Evolutionary conservation across 1,140 invertebrate genomes (phyloP).

Genomic region (Linepithema humile): DNA sequence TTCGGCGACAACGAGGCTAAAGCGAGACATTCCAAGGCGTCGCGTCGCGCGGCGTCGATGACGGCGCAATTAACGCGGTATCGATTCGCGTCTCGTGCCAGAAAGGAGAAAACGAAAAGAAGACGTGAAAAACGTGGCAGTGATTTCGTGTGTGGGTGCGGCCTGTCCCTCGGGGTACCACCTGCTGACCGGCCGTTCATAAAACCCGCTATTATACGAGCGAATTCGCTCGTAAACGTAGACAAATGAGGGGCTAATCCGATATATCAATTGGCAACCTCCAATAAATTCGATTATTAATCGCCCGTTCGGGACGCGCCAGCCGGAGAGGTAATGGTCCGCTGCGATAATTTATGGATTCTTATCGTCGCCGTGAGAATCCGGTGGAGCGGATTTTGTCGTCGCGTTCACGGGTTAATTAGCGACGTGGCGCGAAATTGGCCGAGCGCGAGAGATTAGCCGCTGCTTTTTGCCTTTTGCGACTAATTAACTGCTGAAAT

Average conservation of each 20-base stretch:
- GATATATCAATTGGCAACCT: conserved; percentile 64
- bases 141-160: conserved; percentile 41
- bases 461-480: background rate
- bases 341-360: conserved; percentile 44
- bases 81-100: background rate
- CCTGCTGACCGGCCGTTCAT: conserved; percentile 53
- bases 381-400: conserved; percentile 29
- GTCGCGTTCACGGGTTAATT: conserved; percentile 50
- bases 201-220: conserved; percentile 56
- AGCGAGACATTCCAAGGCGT: conserved; percentile 30
- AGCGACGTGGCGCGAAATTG: conserved; percentile 34
- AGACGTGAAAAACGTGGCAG: background rate
- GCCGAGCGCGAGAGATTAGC: conserved; percentile 39
- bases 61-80: conserved; percentile 46
- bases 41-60: background rate
- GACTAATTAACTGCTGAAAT: conserved; percentile 20
- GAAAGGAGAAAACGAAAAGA: background rate
- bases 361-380: conserved; percentile 45
- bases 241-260: conserved; percentile 62
- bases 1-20: background rate
- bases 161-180: conserved; percentile 31
- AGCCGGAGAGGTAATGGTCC: conserved; percentile 26
- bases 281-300: conserved; percentile 61
- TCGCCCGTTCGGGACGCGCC: conserved; percentile 37
- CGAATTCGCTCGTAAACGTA: conserved; percentile 61